A percentile compares a stretch with the other conserved stretches of the same genome.
phyloP scores from a whole-genome alignment of 2,113 vertebrate species.

The Blennius ocellaris region DNA sequence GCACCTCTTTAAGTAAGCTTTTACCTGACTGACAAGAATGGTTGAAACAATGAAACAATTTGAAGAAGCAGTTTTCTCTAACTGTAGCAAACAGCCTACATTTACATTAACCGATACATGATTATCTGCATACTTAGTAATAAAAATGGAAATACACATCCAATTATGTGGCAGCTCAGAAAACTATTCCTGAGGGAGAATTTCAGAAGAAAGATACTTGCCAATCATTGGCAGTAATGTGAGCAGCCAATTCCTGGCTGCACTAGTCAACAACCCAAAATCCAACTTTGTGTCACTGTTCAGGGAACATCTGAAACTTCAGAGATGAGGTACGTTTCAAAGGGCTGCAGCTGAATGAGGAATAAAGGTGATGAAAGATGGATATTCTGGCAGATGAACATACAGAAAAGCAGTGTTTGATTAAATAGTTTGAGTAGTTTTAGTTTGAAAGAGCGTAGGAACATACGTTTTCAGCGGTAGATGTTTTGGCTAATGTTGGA shows the following conservation, averaged over 20 bases:
- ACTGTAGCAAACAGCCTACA: not conserved
- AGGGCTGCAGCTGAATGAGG: slow-evolving; percentile 25
- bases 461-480: slow-evolving; percentile 1
- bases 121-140: not conserved
- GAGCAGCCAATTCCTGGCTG: not conserved
- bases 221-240: not conserved
- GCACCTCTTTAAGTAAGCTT: no score
- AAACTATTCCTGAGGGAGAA: not conserved
- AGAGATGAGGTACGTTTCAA: slow-evolving; percentile 27
- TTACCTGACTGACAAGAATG: no score
- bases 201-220: not conserved
- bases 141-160: not conserved
- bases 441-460: not conserved
- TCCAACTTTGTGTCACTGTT: slow-evolving; percentile 11
- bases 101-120: not conserved
- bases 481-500: slow-evolving; percentile 29
- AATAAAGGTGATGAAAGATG: slow-evolving; percentile 34
- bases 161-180: not conserved
- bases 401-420: slow-evolving; percentile 27
- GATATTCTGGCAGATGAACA: slow-evolving; percentile 39
- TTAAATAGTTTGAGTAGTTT: slow-evolving; percentile 17
- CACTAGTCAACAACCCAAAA: not conserved
- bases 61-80: not conserved
- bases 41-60: no score
- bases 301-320: slow-evolving; percentile 27